phyloP scores from a whole-genome alignment of 2,888 invertebrate genomes.

The Andrena bucephala region DNA sequence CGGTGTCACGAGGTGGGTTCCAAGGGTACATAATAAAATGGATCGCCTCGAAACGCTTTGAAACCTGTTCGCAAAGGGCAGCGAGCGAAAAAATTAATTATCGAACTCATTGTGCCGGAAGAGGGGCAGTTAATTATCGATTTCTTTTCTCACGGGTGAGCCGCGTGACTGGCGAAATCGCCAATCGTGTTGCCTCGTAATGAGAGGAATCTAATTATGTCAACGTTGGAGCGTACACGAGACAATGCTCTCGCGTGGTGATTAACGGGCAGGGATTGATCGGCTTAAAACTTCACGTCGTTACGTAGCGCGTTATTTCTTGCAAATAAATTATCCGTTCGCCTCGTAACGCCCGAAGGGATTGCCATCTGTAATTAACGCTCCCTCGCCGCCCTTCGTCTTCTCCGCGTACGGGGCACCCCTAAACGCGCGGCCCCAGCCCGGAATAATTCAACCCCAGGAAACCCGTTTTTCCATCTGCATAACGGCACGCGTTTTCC shows the following conservation, averaged over 20 bases:
- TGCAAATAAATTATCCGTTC: conserved; percentile 1
- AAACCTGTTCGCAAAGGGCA: background rate
- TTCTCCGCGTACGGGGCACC: background rate
- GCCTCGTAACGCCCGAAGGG: background rate
- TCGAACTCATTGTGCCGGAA: background rate
- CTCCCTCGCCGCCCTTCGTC: background rate
- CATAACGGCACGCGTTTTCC: background rate
- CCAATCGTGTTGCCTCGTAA: conserved; percentile 24
- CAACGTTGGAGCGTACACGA: conserved; percentile 1
- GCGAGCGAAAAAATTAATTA: conserved; percentile 33
- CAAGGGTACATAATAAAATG: too few relatives aligned
- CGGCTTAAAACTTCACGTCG: background rate
- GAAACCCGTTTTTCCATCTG: background rate
- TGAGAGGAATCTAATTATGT: conserved; percentile 33
- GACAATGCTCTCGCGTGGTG: background rate
- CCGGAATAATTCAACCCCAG: background rate
- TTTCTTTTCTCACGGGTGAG: background rate
- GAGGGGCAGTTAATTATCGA: conserved; percentile 25
- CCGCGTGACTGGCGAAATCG: conserved; percentile 15
- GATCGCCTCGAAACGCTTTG: background rate
- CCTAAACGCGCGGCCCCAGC: too few relatives aligned
- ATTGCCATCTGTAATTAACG: conserved; percentile 27
- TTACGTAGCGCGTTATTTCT: conserved; percentile 10
- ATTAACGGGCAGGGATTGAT: conserved; percentile 22
- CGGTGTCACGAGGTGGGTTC: background rate